Base-by-base conservation (phyloP, 2,888 invertebrate genomes). In the Caenorhabditis afra region DNA sequence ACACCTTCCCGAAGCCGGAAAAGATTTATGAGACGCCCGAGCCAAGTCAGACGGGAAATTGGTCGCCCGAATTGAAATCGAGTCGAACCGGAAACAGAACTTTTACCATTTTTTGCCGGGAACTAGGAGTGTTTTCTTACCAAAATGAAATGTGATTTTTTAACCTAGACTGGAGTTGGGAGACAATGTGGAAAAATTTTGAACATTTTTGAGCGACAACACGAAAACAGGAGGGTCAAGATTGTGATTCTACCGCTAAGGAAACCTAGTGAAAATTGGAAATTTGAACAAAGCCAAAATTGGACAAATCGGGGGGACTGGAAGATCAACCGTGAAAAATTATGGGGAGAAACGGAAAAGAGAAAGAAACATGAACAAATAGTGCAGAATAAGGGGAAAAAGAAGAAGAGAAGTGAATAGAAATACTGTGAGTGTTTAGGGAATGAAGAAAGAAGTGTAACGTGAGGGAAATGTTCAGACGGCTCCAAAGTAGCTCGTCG, bases 401-500 rank as follows among this genome's bases (percentile, higher is more conserved):
- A 47, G 37, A 35, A 10, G 23, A 29, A 39, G 29, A 49, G 53
- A 71, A 62, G 53, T 37, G 44, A 59, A 70, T 37, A 61, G n/a
- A 59, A 52, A 52, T 35, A 53, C 53, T 53, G 66, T 45, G 53
- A 66, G 39, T 37, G 8, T 14, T 23, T n/a, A 35, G 53, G n/a
- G 50, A 47, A 47, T 39, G 29, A 7, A 18, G 14, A 50, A 39
- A 41, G n/a, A 14, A 22, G 1, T 1, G n/a, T n/a, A n/a, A n/a
- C n/a, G n/a, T n/a, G n/a, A 49, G 20, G 3, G 52, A 35, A 47
- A 50, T 37, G 52, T 29, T 91, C 84, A 98, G 92, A 97, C 97
- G 70, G 98, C 98, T 85, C 98, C 98, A 92, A 99, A 99, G 92
- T 99, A 99, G 91, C 96, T 97, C 91, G 95, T 95, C 62, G 98